Conservation (phyloP, 2,888 invertebrate genomes). For the Eupithecia subumbrata region DNA sequence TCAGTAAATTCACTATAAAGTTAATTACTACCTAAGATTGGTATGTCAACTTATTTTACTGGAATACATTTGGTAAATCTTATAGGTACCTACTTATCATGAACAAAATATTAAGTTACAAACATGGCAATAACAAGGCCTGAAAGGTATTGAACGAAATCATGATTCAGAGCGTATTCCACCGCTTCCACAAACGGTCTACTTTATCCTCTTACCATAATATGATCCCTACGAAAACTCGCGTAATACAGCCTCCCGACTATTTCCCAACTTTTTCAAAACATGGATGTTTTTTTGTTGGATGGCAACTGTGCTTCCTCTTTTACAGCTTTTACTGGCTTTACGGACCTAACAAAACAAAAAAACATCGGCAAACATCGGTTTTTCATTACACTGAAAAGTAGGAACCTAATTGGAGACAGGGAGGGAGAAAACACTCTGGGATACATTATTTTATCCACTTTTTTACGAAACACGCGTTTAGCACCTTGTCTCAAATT, state of each 20-base stretch:
- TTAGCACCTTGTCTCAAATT: conserved; percentile 63
- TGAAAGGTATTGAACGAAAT: conserved; percentile 46
- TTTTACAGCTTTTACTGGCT: neutral
- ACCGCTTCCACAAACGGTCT: conserved; percentile 38
- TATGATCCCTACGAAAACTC: conserved; percentile 54
- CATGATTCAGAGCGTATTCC: conserved; percentile 42
- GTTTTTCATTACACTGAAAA: conserved; percentile 1
- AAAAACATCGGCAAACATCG: neutral
- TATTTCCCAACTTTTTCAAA: conserved; percentile 28
- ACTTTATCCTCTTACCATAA: conserved; percentile 70
- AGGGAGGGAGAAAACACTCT: neutral
- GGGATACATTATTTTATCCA: conserved; percentile 50
- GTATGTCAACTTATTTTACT: no score
- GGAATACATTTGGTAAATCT: no score
- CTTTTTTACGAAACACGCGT: conserved; percentile 55
- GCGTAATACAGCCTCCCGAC: conserved; percentile 5
- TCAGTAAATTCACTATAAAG: neutral
- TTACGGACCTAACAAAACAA: neutral
- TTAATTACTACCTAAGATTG: no score
- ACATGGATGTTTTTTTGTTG: conserved; percentile 23
- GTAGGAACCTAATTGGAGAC: neutral
- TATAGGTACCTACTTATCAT: no score
- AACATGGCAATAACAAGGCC: conserved; percentile 25
- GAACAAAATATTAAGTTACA: neutral
- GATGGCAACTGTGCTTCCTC: conserved; percentile 4